Base-by-base conservation (phyloP, 2,113 vertebrate species). In the Carassius auratus region DNA sequence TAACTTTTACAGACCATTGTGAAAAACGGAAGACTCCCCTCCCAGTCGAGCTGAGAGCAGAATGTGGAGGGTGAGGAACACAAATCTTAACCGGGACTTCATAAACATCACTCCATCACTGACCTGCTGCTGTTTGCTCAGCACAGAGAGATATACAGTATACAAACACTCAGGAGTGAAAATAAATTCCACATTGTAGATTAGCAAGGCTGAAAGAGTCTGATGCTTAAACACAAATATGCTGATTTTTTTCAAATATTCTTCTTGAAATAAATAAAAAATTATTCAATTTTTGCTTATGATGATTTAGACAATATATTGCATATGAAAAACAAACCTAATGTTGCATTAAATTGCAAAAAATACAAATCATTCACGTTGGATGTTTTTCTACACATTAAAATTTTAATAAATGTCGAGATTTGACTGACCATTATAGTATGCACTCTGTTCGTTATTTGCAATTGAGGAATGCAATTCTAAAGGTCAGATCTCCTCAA, bases 1-100 rank as follows among this genome's bases (percentile, higher is more conserved):
- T 84, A 77, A 84, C 64, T 76, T 79, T 76, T 69, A 84, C 81
- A 84, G 76, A 84, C 71, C 83, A 81, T 55, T 55, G 80, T 74
- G 78, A 66, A 48, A 84, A 77, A 77, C 8, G 36, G 33, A 80
- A 83, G 50, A 62, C 8, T 30, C n/a, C 66, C 59, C 64, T 14
- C 55, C 8, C 36, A 77, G 38, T 36, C 59, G 10, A 50, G 76
- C 48, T 57, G 52, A 84, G 48, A 85, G 59, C 59, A 83, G 80
- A 85, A 78, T 55, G 30, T 23, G 38, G 23, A 50, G 36, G 36
- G 6, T 64, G 59, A 76, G 42, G 8, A 68, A 74, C 73, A 75
- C 36, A 73, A 8, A 83, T 57, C 42, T 73, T 21, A 38, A 71
- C 36, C 21, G 68, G 68, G 17, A 73, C 7, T n/a, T 10, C 36